Conservation (phyloP, 2,113 vertebrate species). For the Brachyhypopomus occidentalis region DNA sequence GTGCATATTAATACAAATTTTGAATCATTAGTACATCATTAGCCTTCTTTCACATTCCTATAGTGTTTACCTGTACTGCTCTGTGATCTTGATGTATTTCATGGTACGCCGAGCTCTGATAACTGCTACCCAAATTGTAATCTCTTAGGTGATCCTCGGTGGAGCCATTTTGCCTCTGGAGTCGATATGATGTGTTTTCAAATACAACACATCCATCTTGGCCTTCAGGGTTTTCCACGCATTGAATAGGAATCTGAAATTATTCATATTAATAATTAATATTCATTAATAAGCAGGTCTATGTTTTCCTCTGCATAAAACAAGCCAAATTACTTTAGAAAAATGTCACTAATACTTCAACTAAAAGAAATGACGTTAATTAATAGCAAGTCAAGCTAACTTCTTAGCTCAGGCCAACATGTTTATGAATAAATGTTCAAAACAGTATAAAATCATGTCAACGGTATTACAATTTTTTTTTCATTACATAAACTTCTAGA, state of each 20-base stretch:
- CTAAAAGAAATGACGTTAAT: too few species aligned
- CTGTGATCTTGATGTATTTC: too few species aligned
- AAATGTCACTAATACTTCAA: too few species aligned
- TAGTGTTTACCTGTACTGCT: too few species aligned
- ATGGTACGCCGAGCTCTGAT: not conserved
- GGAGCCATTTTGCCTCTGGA: not conserved
- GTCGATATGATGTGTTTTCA: not conserved
- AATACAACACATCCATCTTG: not conserved
- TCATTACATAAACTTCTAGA: not conserved
- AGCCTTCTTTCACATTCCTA: too few species aligned
- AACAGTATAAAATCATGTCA: not conserved
- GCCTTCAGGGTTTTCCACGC: not conserved
- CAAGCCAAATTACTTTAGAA: too few species aligned
- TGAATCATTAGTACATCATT: too few species aligned
- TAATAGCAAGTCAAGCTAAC: not conserved
- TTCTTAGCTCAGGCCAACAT: not conserved
- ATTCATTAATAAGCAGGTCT: not conserved
- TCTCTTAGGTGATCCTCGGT: not conserved
- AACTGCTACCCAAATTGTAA: too few species aligned
- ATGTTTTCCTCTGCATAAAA: too few species aligned
- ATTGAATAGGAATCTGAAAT: not conserved
- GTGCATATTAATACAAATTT: too few species aligned
- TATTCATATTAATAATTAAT: not conserved
- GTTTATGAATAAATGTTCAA: too few species aligned
- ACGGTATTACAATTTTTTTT: too few species aligned